Conservation (phyloP, 1,140 invertebrate species). For the Ladona fulva region DNA sequence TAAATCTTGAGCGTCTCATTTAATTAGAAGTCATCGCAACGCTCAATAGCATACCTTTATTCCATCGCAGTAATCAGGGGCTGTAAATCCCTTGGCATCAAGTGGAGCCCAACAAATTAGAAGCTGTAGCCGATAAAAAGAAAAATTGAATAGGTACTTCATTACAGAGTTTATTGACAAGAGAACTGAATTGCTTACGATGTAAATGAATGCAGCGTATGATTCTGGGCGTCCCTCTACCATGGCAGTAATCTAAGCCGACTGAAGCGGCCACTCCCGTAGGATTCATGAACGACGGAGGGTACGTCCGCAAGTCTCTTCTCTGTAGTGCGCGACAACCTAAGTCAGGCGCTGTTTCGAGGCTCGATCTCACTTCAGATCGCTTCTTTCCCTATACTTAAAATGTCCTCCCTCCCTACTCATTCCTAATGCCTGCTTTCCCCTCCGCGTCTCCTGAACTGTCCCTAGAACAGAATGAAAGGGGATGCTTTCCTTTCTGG, state of each 20-base stretch:
- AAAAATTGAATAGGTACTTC: not conserved
- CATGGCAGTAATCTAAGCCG: not conserved
- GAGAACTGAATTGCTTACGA: not conserved
- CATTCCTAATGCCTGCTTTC: no score
- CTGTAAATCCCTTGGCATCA: not conserved
- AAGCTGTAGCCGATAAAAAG: not conserved
- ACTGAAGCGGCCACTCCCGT: not conserved
- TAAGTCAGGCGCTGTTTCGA: not conserved
- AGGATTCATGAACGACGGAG: not conserved
- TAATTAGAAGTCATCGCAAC: no score
- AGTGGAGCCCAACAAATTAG: not conserved
- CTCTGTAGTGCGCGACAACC: not conserved
- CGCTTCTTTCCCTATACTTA: not conserved
- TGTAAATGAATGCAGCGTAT: not conserved
- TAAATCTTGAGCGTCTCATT: no score
- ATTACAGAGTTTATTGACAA: not conserved
- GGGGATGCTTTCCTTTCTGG: no score
- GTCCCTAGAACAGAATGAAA: no score
- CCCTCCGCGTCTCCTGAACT: no score
- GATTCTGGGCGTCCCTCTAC: not conserved
- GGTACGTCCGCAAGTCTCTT: not conserved
- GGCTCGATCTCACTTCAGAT: not conserved
- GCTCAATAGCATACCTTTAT: not conserved
- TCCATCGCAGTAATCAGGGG: not conserved
- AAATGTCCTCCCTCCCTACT: no score